These are phyloP conservation scores for Heterotilapia buettikoferi DNA, from an alignment of 2,113 vertebrate species.

Conservation along the genomic window DNA sequence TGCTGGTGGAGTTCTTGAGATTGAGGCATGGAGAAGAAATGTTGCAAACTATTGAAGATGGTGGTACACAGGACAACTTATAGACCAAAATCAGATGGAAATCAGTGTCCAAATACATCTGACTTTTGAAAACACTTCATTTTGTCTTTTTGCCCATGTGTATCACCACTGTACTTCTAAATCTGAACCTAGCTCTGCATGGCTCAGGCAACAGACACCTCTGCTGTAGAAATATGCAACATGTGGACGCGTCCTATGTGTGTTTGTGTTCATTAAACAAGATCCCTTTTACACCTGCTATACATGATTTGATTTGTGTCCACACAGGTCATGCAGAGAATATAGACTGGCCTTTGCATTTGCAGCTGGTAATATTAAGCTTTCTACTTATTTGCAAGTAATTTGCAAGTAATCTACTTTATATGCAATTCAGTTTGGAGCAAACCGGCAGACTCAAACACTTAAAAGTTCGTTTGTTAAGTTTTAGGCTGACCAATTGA, in stretches of 20 bases:
- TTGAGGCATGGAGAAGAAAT: conserved; percentile 20
- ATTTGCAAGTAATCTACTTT: neutral
- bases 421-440: neutral
- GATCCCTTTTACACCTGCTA: neutral
- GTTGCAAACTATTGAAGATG: neutral
- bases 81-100: neutral
- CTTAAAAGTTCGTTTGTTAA: neutral
- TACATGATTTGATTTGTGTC: neutral
- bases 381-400: neutral
- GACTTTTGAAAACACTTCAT: neutral
- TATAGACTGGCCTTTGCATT: neutral
- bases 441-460: neutral
- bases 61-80: conserved; percentile 19
- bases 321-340: neutral
- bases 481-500: neutral
- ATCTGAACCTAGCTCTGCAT: neutral
- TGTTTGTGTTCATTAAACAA: neutral
- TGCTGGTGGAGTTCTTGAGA: conserved; percentile 15
- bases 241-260: neutral
- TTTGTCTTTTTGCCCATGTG: neutral
- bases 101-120: neutral
- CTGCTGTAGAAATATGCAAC: neutral
- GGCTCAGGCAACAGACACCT: neutral
- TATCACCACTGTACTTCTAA: neutral
- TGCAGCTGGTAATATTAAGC: neutral